A percentile compares a stretch with the other conserved stretches of the same genome.
phyloP scores from a whole-genome alignment of 1,140 invertebrate species.

The Latrodectus geometricus region DNA sequence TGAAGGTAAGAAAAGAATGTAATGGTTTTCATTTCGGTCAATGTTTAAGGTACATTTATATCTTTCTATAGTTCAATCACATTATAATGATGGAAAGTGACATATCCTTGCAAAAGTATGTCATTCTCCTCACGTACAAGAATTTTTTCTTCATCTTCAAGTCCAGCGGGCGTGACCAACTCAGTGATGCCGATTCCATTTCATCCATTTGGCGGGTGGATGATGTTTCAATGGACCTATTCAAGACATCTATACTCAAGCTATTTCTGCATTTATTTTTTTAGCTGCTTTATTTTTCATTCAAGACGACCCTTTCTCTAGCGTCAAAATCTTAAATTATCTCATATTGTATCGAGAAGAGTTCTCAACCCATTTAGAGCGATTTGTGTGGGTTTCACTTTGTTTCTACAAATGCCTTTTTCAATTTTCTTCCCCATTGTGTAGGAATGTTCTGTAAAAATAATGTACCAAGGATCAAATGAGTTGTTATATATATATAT shows the following conservation, averaged over 20 bases:
- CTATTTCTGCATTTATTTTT: slow-evolving; percentile 23
- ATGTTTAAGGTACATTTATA: slow-evolving; percentile 39
- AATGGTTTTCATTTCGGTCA: background rate
- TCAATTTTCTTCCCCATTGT: background rate
- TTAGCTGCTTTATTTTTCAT: slow-evolving; percentile 16
- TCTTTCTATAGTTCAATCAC: slow-evolving; percentile 46
- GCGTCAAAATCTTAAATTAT: slow-evolving; percentile 10
- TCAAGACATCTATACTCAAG: slow-evolving; percentile 25
- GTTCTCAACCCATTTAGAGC: background rate
- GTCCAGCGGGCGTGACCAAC: slow-evolving; percentile 39
- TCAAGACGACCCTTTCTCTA: background rate
- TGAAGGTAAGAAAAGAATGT: background rate
- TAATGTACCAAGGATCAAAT: background rate
- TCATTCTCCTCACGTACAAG: slow-evolving; percentile 33
- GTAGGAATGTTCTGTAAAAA: background rate
- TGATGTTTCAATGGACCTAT: slow-evolving; percentile 54
- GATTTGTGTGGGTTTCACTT: slow-evolving; percentile 12
- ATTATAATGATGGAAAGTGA: slow-evolving; percentile 58
- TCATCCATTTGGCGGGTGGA: slow-evolving; percentile 54
- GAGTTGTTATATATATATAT: too few relatives aligned
- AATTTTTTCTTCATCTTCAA: background rate
- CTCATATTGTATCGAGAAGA: background rate
- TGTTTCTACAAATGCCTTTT: slow-evolving; percentile 3
- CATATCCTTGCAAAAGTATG: slow-evolving; percentile 40
- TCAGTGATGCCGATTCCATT: slow-evolving; percentile 37